phyloP scores from a whole-genome alignment of 2,797 vertebrate species.

The Danionella dracula region DNA sequence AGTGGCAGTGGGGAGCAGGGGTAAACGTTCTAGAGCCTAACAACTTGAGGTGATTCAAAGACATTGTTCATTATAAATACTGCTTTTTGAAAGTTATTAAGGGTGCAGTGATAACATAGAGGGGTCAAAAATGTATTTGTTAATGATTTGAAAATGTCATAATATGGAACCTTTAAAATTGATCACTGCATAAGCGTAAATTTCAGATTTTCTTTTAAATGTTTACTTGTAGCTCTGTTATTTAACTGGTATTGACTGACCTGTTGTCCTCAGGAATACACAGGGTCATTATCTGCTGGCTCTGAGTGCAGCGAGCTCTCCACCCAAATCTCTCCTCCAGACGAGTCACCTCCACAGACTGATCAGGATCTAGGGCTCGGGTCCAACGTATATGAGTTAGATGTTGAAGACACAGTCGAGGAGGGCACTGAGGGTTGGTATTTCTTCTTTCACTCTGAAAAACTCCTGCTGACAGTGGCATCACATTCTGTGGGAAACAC shows the following conservation, averaged over 20 bases:
- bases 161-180: no score
- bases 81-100: no score
- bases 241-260: constrained; percentile 53
- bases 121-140: no score
- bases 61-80: no score
- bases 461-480: constrained; percentile 88
- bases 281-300: constrained; percentile 84
- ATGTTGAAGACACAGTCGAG: constrained; percentile 84
- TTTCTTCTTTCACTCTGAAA: constrained; percentile 86
- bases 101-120: no score
- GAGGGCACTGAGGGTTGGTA: constrained; percentile 79
- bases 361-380: constrained; percentile 75
- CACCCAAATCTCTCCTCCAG: constrained; percentile 83
- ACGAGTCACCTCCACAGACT: constrained; percentile 72
- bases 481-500: constrained; percentile 74
- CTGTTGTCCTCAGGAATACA: constrained; percentile 94
- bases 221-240: no score
- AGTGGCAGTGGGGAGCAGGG: no score
- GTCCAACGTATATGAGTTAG: constrained; percentile 80
- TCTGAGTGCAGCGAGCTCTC: constrained; percentile 78
- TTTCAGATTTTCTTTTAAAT: no score
- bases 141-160: no score
- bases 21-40: no score
- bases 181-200: no score
- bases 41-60: no score